A percentile compares a stretch with the other conserved stretches of the same genome.
These are phyloP conservation scores for Strix aluco DNA, from an alignment of 2,113 vertebrate species.

Conservation along the genomic window DNA sequence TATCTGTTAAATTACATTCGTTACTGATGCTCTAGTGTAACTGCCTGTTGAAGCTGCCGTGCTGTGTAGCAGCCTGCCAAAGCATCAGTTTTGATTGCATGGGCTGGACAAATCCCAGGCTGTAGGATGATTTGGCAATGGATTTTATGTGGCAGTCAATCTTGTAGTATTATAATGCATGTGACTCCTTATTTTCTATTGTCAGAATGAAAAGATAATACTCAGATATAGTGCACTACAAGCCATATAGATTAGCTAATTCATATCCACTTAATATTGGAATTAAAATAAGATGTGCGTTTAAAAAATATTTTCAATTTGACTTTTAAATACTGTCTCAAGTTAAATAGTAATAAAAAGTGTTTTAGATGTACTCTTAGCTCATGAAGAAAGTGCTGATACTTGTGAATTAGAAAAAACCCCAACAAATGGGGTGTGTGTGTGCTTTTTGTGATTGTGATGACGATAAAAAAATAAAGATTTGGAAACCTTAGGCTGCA, in stretches of 20 bases:
- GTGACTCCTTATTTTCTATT: neutral
- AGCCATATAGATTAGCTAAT: neutral
- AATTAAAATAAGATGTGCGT: constrained; percentile 21
- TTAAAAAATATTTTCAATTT: constrained; percentile 30
- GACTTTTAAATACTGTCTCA: neutral
- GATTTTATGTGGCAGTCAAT: neutral
- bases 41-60: neutral
- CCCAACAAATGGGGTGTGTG: neutral
- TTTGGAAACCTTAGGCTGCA: neutral
- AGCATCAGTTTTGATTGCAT: neutral
- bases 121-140: neutral
- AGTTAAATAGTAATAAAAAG: constrained; percentile 28
- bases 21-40: neutral
- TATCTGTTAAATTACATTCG: neutral
- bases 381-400: constrained; percentile 40
- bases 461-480: neutral
- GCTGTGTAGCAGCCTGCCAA: neutral
- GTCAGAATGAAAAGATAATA: neutral
- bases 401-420: neutral
- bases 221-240: no score
- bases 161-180: neutral
- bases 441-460: neutral
- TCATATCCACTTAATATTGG: neutral
- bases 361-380: constrained; percentile 11
- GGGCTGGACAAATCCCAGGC: neutral